Conservation (phyloP, 2,113 vertebrate species). For the Phycodurus eques region DNA sequence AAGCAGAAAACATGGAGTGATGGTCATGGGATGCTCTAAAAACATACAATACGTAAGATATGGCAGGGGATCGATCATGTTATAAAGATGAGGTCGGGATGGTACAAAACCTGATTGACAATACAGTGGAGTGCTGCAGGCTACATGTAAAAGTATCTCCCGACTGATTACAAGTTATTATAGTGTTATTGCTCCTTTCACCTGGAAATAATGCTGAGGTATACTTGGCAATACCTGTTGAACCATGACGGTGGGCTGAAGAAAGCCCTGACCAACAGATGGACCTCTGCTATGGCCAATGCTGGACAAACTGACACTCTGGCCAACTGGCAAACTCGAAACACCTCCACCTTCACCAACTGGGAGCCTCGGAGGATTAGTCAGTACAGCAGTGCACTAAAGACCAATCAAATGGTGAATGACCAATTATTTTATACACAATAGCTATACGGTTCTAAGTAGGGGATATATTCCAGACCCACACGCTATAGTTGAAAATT, state of each 20-base stretch:
- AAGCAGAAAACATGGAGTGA: no score
- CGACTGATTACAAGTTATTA: slow-evolving; percentile 5
- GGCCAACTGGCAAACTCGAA: slow-evolving; percentile 67
- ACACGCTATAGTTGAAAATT: background rate
- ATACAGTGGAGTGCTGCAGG: slow-evolving; percentile 8
- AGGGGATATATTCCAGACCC: background rate
- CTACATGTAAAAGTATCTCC: slow-evolving; percentile 8
- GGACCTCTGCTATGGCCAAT: slow-evolving; percentile 65
- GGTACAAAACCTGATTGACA: background rate
- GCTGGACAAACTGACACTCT: slow-evolving; percentile 62
- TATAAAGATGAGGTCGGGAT: background rate
- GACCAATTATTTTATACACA: background rate
- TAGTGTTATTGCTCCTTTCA: slow-evolving; percentile 54
- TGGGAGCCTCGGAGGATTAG: slow-evolving; percentile 66
- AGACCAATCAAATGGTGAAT: slow-evolving; percentile 32
- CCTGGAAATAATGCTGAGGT: slow-evolving; percentile 74
- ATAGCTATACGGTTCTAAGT: background rate
- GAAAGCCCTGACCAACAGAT: slow-evolving; percentile 66
- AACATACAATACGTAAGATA: no score
- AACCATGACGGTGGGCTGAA: slow-evolving; percentile 69
- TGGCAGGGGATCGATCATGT: background rate
- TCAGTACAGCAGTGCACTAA: slow-evolving; percentile 48
- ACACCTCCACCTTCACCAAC: slow-evolving; percentile 64
- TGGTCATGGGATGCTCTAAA: no score
- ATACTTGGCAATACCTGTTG: slow-evolving; percentile 72